Base-by-base conservation (phyloP, 2,888 invertebrate genomes). In the Dynastes hyllus region DNA sequence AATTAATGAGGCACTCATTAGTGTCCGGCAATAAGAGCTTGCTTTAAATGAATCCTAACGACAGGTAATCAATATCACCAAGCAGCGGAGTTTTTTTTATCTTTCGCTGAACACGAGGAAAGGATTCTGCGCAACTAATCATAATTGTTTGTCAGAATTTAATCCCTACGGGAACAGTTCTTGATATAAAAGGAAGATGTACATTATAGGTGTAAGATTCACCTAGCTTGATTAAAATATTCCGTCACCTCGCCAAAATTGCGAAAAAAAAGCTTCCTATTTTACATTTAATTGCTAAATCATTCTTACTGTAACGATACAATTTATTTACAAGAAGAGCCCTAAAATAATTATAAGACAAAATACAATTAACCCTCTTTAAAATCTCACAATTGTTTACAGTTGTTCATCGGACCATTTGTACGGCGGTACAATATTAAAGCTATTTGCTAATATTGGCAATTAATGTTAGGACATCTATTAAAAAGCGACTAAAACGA, bases 401-500 rank as follows among this genome's bases (percentile, higher is more conserved):
- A 37, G 6, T 9, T 40, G 9, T 40, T 40, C 40, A 40, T 40
- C 40, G 40, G 9, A 9, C 2, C 37, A 37, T 37, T 37, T 37
- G 37, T 37, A 37, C n/a, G 65, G 8, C 66, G 13, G 32, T 6
- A 40, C 40, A 6, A 40, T 40, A 6, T 9, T 40, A 6, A 40
- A 45, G 45, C 8, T 45, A 45, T 45, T 45, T 45, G 45, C 45
- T 45, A 45, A 45, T 11, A 45, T 45, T 69, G 27, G 29, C 51
- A 69, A 69, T 69, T 50, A n/a, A 69, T 51, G 32, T 32, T 63
- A 29, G 13, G 29, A 29, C 29, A 69, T 51, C 67, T 67, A 67
- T 67, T 50, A 50, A 27, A 16, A 16, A 45, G 45, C 51, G 29
- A 32, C 69, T 51, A 69, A 63, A 69, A n/a, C 51, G 53, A 22